Evolutionary conservation across 1,140 invertebrate genomes (phyloP).

Genomic region (Drosophila repleta): DNA sequence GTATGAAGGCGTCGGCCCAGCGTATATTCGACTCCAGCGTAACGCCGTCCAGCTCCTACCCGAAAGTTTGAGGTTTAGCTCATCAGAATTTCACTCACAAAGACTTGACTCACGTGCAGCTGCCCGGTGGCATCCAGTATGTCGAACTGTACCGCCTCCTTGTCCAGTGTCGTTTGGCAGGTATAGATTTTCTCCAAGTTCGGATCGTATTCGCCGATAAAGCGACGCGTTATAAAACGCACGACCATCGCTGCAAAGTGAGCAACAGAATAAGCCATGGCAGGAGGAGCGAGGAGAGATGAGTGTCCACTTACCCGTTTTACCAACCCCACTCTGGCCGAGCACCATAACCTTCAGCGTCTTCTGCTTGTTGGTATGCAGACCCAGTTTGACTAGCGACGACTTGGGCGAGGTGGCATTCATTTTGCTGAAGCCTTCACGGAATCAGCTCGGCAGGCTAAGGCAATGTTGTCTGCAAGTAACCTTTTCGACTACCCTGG

Average conservation of each 20-base stretch:
- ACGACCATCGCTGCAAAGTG: slow-evolving; percentile 88
- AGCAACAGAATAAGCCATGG: neutral
- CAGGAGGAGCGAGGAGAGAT: neutral
- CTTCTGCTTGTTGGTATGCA: slow-evolving; percentile 86
- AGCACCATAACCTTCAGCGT: slow-evolving; percentile 90
- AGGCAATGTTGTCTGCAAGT: slow-evolving; percentile 60
- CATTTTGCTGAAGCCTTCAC: slow-evolving; percentile 63
- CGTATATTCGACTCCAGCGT: slow-evolving; percentile 90
- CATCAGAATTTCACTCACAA: too few species aligned
- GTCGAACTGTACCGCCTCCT: slow-evolving; percentile 90
- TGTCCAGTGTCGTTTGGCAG: slow-evolving; percentile 90
- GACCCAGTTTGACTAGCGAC: slow-evolving; percentile 87
- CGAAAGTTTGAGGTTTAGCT: too few species aligned
- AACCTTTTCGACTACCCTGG: slow-evolving; percentile 44
- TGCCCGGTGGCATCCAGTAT: slow-evolving; percentile 92
- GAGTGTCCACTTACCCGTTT: slow-evolving; percentile 87
- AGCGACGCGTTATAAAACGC: slow-evolving; percentile 91
- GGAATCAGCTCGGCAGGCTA: neutral
- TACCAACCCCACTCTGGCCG: slow-evolving; percentile 91
- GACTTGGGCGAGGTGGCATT: slow-evolving; percentile 87
- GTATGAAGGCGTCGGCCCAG: slow-evolving; percentile 93
- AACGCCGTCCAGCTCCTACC: slow-evolving; percentile 88
- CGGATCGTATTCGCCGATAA: slow-evolving; percentile 93
- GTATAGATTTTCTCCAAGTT: slow-evolving; percentile 91
- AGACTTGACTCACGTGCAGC: slow-evolving; percentile 86